Base-by-base conservation (phyloP, 2,113 vertebrate genomes). In the Myrmecobius fasciatus region DNA sequence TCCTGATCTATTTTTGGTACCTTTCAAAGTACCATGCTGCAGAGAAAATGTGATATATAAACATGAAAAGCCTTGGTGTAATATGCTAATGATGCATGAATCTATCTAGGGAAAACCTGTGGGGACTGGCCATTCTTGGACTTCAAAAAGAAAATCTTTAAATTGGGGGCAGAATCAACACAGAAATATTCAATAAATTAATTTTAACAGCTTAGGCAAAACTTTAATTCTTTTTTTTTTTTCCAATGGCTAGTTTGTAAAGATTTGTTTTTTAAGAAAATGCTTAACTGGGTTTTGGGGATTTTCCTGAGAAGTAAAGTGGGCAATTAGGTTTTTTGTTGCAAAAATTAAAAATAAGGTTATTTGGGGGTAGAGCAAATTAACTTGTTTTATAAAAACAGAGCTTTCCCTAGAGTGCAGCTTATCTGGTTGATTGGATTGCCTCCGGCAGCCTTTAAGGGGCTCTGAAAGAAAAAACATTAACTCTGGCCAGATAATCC, bases 251-350 rank as follows among this genome's bases (percentile, higher is more conserved):
- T 94, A 47, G 93, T 91, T 94, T 94, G 96, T 97, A 96, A 95
- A 24, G 24, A 95, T 94, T 95, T 96, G 93, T 97, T 97, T 83
- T 97, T 96, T 47, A 53, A 91, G 93, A 96, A 97, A 94, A 97
- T 97, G 95, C 94, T 97, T 97, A 96, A 96, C 94, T 92, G 93
- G 93, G 95, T 92, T 96, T 96, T 91, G 54, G 83, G 91, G 93
- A 88, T 91, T 93, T 96, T 94, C 89, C n/a, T 93, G 96, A 95
- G 92, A 90, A 94, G n/a, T 83, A 88, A 96, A 75, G 94, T 56
- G 91, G 88, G 53, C 91, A 96, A 94, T 95, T 95, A 97, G 94
- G 89, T 96, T 93, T 97, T 92, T 54, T 10, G 53, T 91, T 93
- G 48, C 92, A 52, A 95, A 97, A 97, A 94, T 96, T 56, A 90